Evolutionary conservation across 2,113 vertebrate species (phyloP).

Genomic region (Cinclus mexicanus): DNA sequence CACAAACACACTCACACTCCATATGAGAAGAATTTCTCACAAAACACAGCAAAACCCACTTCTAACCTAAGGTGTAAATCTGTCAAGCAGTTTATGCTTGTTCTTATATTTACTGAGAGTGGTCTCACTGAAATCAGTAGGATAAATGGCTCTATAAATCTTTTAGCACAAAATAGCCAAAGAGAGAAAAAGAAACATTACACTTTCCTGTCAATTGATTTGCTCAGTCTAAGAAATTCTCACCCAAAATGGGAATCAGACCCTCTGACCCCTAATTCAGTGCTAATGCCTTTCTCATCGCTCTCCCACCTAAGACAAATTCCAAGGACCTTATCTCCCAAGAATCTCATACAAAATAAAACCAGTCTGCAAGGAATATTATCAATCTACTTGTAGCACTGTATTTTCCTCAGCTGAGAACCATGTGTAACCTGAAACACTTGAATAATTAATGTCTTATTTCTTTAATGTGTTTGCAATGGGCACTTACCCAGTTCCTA

Average conservation of each 20-base stretch:
- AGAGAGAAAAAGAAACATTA: background rate
- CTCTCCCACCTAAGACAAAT: background rate
- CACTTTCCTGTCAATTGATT: background rate
- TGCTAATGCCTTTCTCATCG: background rate
- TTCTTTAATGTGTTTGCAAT: background rate
- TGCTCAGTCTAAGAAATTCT: background rate
- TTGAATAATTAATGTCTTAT: background rate
- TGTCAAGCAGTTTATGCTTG: background rate
- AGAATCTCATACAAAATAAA: background rate
- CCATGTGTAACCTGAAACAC: background rate
- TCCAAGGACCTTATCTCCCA: background rate
- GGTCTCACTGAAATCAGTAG: background rate
- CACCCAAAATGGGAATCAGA: background rate
- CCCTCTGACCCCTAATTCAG: background rate
- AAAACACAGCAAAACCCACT: background rate
- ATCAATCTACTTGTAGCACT: background rate
- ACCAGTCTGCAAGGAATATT: background rate
- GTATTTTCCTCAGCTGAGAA: background rate
- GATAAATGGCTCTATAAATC: conserved; percentile 18
- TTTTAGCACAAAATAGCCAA: background rate
- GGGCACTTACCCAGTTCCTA: background rate
- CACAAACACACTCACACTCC: background rate
- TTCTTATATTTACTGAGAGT: background rate
- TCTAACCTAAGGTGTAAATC: background rate
- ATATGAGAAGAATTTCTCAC: background rate